Evolutionary conservation across 1,140 invertebrate species (phyloP).

Genomic region (Planococcus citri): DNA sequence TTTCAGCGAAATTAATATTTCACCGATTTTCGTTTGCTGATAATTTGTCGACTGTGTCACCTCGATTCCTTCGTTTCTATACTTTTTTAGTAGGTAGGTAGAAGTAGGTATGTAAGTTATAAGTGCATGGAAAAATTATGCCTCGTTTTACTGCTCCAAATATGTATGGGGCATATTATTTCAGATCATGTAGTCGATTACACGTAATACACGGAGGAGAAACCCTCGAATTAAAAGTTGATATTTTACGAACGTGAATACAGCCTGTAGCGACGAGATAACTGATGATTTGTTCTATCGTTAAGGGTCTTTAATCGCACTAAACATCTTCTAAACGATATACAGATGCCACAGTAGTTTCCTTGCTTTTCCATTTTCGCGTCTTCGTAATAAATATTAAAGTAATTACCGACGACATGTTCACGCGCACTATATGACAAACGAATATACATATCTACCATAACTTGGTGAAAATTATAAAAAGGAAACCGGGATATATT

Average conservation of each 20-base stretch:
- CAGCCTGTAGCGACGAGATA: constrained; percentile 14
- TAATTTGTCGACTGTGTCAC: too few species aligned
- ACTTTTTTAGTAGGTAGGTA: too few species aligned
- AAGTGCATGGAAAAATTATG: too few species aligned
- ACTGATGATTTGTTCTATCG: constrained; percentile 17
- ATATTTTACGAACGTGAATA: background rate
- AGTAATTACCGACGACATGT: constrained; percentile 14
- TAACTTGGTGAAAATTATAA: background rate
- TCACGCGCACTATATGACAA: background rate
- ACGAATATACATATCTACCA: background rate
- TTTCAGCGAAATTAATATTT: too few species aligned
- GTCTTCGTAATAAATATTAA: constrained; percentile 16
- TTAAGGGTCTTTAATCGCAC: constrained; percentile 11
- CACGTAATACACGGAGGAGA: too few species aligned
- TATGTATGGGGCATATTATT: too few species aligned
- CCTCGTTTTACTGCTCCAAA: too few species aligned
- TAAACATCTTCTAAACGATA: constrained; percentile 10
- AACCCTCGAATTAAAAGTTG: background rate
- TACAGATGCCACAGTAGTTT: constrained; percentile 1
- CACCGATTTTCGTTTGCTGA: too few species aligned
- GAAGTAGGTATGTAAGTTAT: too few species aligned
- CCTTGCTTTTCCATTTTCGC: background rate
- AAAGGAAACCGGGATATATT: background rate
- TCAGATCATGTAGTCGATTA: too few species aligned
- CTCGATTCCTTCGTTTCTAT: too few species aligned